Evolutionary conservation across 2,888 invertebrate genomes (phyloP).

Genomic region (Scaptodrosophila latifasciaeformis): DNA sequence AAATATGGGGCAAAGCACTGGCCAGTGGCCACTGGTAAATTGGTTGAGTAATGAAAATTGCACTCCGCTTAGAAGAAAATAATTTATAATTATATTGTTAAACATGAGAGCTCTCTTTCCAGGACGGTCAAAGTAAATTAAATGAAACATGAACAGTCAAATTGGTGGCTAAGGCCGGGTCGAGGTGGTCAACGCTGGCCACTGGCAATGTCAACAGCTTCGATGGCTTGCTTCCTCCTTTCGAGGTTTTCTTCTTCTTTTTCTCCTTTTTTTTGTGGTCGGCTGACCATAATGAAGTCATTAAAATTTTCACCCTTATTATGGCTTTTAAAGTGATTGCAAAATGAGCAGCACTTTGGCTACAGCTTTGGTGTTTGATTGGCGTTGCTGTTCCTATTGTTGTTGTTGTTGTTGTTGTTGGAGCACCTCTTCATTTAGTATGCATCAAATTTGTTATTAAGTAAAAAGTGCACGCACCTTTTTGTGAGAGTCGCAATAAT

Average conservation of each 20-base stretch:
- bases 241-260: not conserved
- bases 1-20: slow-evolving; percentile 52
- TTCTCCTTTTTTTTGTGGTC: slow-evolving; percentile 3
- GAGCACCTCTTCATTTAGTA: slow-evolving; percentile 64
- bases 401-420: too few relatives aligned
- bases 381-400: too few relatives aligned
- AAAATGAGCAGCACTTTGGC: slow-evolving; percentile 54
- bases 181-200: slow-evolving; percentile 17
- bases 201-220: slow-evolving; percentile 46
- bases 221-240: slow-evolving; percentile 5
- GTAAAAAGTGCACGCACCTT: slow-evolving; percentile 61
- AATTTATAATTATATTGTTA: slow-evolving; percentile 60
- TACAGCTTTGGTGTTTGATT: too few relatives aligned
- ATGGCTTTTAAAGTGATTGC: slow-evolving; percentile 71
- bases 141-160: slow-evolving; percentile 29
- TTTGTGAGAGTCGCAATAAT: slow-evolving; percentile 44
- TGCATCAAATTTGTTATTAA: slow-evolving; percentile 63
- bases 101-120: slow-evolving; percentile 39
- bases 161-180: slow-evolving; percentile 15
- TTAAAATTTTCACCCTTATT: slow-evolving; percentile 71
- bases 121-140: slow-evolving; percentile 45
- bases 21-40: slow-evolving; percentile 17
- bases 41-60: slow-evolving; percentile 29
- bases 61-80: slow-evolving; percentile 46
- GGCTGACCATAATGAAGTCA: slow-evolving; percentile 59